Conservation (phyloP, 64 coral and sea anemone species). For the Dendrophyllia cribrosa region DNA sequence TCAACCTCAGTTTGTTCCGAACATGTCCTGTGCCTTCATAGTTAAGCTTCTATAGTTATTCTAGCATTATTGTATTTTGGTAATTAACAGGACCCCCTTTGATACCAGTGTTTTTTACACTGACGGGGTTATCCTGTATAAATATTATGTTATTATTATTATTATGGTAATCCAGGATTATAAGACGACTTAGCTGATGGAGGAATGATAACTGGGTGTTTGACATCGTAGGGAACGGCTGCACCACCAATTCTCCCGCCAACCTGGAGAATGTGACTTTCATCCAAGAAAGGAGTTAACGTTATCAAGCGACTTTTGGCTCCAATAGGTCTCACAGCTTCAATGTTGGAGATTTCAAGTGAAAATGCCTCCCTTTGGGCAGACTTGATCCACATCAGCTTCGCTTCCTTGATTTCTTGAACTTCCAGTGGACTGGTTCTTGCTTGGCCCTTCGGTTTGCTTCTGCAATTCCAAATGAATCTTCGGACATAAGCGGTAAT, state of each 20-base stretch:
- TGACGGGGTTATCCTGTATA: no score
- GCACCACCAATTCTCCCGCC: conserved; percentile 24
- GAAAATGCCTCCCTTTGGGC: no score
- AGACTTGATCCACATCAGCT: no score
- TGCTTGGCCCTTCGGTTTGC: not conserved
- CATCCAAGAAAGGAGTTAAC: not conserved
- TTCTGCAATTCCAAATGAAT: conserved; percentile 23
- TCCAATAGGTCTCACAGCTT: not conserved
- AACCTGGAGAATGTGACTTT: conserved; percentile 17
- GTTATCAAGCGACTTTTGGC: not conserved
- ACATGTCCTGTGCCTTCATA: conserved; percentile 42
- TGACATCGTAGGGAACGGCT: conserved; percentile 6
- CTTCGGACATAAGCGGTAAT: conserved; percentile 19
- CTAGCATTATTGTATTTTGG: no score
- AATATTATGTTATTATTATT: no score
- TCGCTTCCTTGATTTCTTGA: conserved; percentile 12
- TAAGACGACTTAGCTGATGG: not conserved
- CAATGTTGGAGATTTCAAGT: no score
- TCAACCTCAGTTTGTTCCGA: not conserved
- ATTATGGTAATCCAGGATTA: conserved; percentile 28
- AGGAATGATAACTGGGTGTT: conserved; percentile 27
- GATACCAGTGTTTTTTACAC: no score
- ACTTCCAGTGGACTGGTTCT: conserved; percentile 8
- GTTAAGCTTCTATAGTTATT: not conserved
- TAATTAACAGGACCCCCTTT: no score